Evolutionary conservation across 2,113 vertebrate genomes (phyloP).

Genomic region (Cettia cetti): DNA sequence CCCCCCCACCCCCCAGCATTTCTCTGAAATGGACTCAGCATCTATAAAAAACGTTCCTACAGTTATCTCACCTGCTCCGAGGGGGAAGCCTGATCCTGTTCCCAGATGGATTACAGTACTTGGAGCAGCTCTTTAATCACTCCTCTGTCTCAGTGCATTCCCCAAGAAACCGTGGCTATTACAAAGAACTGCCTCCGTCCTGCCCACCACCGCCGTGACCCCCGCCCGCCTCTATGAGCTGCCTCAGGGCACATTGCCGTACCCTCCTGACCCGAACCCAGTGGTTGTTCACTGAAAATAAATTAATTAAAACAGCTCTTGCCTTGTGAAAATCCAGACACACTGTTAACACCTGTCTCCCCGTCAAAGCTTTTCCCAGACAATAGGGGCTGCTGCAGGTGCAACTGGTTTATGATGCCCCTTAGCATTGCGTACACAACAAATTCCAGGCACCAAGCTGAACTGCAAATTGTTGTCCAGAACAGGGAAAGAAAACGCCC

Average conservation of each 20-base stretch:
- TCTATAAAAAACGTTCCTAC: background rate
- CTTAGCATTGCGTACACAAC: conserved; percentile 7
- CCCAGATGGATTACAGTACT: background rate
- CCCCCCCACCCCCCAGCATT: background rate
- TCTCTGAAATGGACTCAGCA: background rate
- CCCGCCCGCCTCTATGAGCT: background rate
- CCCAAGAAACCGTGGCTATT: background rate
- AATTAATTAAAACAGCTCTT: background rate
- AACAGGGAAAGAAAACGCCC: background rate
- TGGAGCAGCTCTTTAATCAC: background rate
- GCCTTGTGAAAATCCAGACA: background rate
- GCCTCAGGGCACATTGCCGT: conserved; percentile 19
- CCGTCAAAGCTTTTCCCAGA: background rate
- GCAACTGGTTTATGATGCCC: conserved; percentile 64
- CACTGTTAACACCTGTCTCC: background rate
- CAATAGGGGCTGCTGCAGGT: conserved; percentile 53
- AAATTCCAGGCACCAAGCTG: conserved; percentile 10
- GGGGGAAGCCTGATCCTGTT: conserved; percentile 20
- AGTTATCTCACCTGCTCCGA: conserved; percentile 41
- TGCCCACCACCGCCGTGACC: background rate
- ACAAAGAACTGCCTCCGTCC: background rate
- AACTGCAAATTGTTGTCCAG: background rate
- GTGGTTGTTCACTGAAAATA: background rate
- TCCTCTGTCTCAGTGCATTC: background rate
- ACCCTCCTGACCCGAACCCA: background rate